Evolutionary conservation across 2,888 invertebrate species (phyloP), one percentile per base, ranked within the genome.

Genomic region (Lutraria lutraria): DNA sequence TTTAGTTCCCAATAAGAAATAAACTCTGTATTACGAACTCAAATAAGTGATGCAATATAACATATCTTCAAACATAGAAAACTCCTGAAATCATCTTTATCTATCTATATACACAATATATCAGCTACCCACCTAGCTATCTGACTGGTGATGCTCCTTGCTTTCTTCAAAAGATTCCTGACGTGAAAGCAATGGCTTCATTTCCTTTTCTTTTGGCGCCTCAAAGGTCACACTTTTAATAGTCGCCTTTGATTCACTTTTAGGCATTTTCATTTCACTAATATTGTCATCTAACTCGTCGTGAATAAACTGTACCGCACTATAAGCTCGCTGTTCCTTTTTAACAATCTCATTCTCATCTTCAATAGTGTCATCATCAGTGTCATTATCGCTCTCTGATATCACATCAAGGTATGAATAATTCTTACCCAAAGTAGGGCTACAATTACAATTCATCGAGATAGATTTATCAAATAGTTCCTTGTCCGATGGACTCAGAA

Each of bases 401-500:
- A 84, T 84, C n/a, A 52, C 53, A 52, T 54, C 54, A 53, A 84
- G 76, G 34, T 31, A 34, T 13, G 34, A 6, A 31, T 76, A 34
- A 6, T 76, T 31, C 13, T n/a, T 43, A 43, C 29, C 34, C 2
- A 13, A 19, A 6, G 34, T 29, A 34, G 34, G 13, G 29, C 13
- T 21, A 21, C n/a, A 34, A 16, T 79, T 34, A 52, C 52, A 31
- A 29, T n/a, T 76, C 54, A 29, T 54, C 19, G 76, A 54, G 19
- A 84, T 29, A 15, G 84, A 54, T 34, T 29, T 56, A 56, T 87
- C 83, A 3, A 87, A 25, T 43, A 83, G n/a, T 31, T 52, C 43
- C 34, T 83, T 83, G 60, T 87, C 87, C 15, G 87, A 83, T 0
- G 83, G 76, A 54, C 87, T 83, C 31, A 83, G 29, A 16, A 87